Evolutionary conservation across 1,140 invertebrate genomes (phyloP).

Genomic region (Phenacoccus solenopsis): DNA sequence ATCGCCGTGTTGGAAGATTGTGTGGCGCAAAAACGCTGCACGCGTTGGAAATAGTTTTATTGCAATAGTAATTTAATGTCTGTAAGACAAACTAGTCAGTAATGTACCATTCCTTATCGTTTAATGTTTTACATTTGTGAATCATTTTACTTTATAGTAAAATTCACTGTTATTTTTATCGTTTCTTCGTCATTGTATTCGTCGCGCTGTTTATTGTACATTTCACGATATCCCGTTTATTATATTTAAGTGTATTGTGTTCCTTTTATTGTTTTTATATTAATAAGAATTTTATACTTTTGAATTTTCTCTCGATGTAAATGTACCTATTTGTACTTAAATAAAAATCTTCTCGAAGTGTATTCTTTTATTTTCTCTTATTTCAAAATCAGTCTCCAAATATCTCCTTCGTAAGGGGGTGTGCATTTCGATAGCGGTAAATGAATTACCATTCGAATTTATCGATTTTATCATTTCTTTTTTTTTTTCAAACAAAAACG

Average conservation of each 20-base stretch:
- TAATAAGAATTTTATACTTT: background rate
- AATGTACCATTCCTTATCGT: conserved; percentile 1
- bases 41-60: background rate
- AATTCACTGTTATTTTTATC: background rate
- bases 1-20: background rate
- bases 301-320: background rate
- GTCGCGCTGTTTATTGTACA: background rate
- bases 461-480: no score
- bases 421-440: no score
- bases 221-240: background rate
- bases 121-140: conserved; percentile 3
- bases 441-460: no score
- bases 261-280: conserved; percentile 3
- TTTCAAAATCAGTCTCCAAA: background rate
- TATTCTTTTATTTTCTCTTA: no score
- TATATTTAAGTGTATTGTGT: background rate
- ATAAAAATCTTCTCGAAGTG: background rate
- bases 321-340: background rate
- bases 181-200: background rate
- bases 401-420: background rate
- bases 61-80: background rate
- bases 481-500: no score
- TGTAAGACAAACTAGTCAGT: background rate
- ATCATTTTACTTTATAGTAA: background rate
- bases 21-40: background rate